Evolutionary conservation across 2,888 invertebrate species (phyloP).

Genomic region (Holacanthella duospinosa): DNA sequence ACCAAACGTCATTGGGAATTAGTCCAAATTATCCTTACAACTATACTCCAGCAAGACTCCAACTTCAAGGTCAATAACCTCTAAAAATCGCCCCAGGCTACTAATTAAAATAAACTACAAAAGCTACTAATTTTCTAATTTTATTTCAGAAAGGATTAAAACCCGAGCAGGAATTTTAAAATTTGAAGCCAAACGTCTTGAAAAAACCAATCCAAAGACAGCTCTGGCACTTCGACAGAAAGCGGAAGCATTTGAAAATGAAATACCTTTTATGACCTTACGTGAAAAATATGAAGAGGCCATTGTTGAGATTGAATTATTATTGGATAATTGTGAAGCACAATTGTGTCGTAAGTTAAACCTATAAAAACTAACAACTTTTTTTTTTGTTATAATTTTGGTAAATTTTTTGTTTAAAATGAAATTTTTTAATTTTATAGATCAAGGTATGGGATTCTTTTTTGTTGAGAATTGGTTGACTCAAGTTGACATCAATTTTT

Average conservation of each 20-base stretch:
- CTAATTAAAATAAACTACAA: not conserved
- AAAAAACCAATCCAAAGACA: slow-evolving; percentile 48
- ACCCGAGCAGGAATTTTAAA: slow-evolving; percentile 52
- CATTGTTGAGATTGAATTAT: slow-evolving; percentile 52
- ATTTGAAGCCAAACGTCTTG: slow-evolving; percentile 46
- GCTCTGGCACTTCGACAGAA: slow-evolving; percentile 52
- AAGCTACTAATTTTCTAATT: not conserved
- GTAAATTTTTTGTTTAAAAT: not conserved
- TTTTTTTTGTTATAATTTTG: too few species aligned
- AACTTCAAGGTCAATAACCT: not conserved
- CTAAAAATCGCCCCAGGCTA: not conserved
- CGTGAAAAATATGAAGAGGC: slow-evolving; percentile 56
- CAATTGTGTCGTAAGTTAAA: slow-evolving; percentile 44
- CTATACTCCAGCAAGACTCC: not conserved
- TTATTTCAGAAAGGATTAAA: slow-evolving; percentile 51
- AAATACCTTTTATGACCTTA: slow-evolving; percentile 50
- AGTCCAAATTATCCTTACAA: slow-evolving; percentile 27
- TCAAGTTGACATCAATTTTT: slow-evolving; percentile 58
- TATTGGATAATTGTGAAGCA: slow-evolving; percentile 54
- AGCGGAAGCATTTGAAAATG: slow-evolving; percentile 54
- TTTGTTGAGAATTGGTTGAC: too few species aligned
- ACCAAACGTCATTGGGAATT: slow-evolving; percentile 17
- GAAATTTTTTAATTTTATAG: not conserved
- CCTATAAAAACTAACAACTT: too few species aligned
- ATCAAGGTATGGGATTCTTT: not conserved